These are phyloP conservation scores for Apistogramma diplotaenia DNA, from an alignment of 2,113 vertebrate species.

Conservation along the genomic window DNA sequence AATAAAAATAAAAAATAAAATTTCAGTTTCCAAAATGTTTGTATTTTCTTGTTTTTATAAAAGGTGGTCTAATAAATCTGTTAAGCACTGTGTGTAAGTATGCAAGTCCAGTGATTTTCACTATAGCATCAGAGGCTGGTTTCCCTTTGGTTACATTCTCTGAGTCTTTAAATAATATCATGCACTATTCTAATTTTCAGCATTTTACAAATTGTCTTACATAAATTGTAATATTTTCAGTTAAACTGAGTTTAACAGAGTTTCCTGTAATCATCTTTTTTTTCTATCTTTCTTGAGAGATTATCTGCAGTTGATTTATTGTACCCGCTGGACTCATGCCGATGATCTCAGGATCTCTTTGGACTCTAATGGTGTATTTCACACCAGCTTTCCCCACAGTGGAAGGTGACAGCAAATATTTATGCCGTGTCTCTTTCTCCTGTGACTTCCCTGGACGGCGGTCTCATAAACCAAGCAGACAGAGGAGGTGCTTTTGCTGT, in stretches of 20 bases:
- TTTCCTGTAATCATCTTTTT: too few relatives aligned
- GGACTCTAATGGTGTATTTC: background rate
- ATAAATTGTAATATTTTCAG: too few relatives aligned
- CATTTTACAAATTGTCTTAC: background rate
- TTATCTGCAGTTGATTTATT: background rate
- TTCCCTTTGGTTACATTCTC: background rate
- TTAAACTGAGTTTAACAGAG: background rate
- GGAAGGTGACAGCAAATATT: conserved; percentile 5
- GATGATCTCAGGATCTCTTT: background rate
- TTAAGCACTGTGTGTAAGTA: background rate
- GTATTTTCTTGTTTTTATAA: background rate
- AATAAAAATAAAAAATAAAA: too few relatives aligned
- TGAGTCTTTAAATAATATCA: background rate
- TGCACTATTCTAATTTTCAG: background rate
- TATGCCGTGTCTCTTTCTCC: conserved; percentile 8
- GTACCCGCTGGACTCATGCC: background rate
- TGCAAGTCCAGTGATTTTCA: background rate
- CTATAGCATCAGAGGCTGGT: background rate
- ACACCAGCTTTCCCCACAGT: background rate
- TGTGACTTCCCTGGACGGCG: conserved; percentile 30
- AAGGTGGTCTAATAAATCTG: background rate
- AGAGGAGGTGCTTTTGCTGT: conserved; percentile 29
- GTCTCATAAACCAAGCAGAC: conserved; percentile 49
- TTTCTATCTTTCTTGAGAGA: background rate
- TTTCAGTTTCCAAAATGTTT: background rate